A percentile compares a stretch with the other conserved stretches of the same genome.
Evolutionary conservation across 2,888 invertebrate genomes (phyloP).

Genomic region (Diarsia brunnea): DNA sequence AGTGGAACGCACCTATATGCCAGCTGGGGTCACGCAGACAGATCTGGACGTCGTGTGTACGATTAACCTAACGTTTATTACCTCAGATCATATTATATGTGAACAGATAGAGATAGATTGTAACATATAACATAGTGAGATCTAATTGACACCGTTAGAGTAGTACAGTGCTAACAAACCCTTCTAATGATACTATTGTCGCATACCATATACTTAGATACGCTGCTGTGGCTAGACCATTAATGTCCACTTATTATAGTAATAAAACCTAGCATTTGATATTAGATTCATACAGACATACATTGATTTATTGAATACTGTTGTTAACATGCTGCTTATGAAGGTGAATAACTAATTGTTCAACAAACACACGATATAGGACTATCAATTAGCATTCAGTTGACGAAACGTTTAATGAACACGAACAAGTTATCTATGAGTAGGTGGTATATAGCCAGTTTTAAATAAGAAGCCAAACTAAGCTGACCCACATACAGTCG

Average conservation of each 20-base stretch:
- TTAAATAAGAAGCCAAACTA: constrained; percentile 77
- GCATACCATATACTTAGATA: constrained; percentile 13
- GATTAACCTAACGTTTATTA: constrained; percentile 47
- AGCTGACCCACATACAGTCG: constrained; percentile 81
- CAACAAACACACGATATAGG: constrained; percentile 30
- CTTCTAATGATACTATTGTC: constrained; percentile 37
- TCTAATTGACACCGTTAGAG: constrained; percentile 32
- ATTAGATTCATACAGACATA: background rate
- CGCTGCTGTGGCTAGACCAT: constrained; percentile 18
- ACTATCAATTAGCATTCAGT: constrained; percentile 21
- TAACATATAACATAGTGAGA: constrained; percentile 31
- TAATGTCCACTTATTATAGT: constrained; percentile 11
- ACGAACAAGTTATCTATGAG: constrained; percentile 36
- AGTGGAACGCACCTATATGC: constrained; percentile 52
- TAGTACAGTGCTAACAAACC: constrained; percentile 37
- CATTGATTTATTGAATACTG: constrained; percentile 21
- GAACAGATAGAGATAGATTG: constrained; percentile 22
- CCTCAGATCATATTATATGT: constrained; percentile 27
- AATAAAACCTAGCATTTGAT: constrained; percentile 18
- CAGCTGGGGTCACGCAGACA: constrained; percentile 55
- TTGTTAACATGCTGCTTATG: constrained; percentile 30
- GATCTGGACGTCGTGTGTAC: constrained; percentile 37
- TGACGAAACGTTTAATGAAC: constrained; percentile 41
- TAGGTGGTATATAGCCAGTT: constrained; percentile 58
- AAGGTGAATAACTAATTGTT: constrained; percentile 46